Conservation (phyloP, 2,888 invertebrate species). For the Invenusta paracnida region DNA sequence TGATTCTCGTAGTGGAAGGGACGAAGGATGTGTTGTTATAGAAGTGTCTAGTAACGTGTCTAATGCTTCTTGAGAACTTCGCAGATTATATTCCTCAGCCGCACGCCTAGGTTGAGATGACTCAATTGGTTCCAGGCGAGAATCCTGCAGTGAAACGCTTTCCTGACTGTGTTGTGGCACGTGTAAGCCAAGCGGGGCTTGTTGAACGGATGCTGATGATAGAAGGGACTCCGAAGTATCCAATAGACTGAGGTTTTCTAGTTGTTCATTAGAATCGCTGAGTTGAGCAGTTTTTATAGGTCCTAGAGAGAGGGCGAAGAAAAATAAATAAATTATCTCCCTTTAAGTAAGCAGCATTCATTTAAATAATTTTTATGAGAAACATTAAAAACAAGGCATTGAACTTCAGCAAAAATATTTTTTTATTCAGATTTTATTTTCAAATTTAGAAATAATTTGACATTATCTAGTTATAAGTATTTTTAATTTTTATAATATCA, state of each 20-base stretch:
- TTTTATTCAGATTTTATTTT: too few species aligned
- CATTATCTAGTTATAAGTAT: too few species aligned
- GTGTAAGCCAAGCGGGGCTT: neutral
- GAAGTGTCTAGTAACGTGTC: neutral
- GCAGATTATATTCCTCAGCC: neutral
- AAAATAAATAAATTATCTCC: too few species aligned
- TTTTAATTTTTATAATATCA: too few species aligned
- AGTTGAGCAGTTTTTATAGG: neutral
- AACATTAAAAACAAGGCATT: too few species aligned
- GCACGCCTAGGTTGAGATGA: neutral
- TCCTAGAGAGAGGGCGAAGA: too few species aligned
- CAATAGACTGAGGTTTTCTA: neutral
- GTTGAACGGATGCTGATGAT: neutral
- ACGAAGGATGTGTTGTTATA: neutral
- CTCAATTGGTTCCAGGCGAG: neutral
- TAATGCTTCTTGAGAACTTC: neutral
- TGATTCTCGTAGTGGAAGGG: neutral
- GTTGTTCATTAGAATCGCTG: neutral
- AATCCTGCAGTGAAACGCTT: neutral
- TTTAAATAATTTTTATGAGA: too few species aligned
- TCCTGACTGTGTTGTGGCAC: neutral
- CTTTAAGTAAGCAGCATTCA: too few species aligned
- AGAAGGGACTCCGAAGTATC: neutral
- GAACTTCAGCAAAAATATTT: too few species aligned
- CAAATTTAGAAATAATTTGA: too few species aligned